phyloP scores from a whole-genome alignment of 2,113 vertebrate species.

The Strigops habroptila region DNA sequence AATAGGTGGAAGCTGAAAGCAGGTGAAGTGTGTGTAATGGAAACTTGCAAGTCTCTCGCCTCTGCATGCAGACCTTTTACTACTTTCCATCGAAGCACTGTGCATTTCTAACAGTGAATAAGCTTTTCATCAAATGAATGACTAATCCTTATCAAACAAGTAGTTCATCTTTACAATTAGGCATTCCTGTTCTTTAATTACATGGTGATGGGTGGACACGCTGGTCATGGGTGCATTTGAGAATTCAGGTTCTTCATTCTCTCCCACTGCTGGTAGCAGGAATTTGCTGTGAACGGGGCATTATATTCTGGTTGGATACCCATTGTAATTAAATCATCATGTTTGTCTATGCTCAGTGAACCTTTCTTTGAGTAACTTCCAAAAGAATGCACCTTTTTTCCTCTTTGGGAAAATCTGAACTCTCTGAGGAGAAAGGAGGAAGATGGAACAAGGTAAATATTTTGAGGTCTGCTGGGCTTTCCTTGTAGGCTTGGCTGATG shows the following conservation, averaged over 20 bases:
- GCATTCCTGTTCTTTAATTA: not conserved
- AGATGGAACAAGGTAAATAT: constrained; percentile 45
- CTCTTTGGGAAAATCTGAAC: constrained; percentile 32
- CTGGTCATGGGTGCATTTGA: constrained; percentile 8
- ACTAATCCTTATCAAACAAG: constrained; percentile 16
- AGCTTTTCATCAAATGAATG: constrained; percentile 20
- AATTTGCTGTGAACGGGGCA: constrained; percentile 64
- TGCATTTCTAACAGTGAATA: not conserved
- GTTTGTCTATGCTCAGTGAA: constrained; percentile 63
- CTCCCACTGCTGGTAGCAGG: constrained; percentile 37
- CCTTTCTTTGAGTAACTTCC: constrained; percentile 47
- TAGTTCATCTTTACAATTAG: not conserved
- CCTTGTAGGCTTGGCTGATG: constrained; percentile 32
- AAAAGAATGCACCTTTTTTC: constrained; percentile 55
- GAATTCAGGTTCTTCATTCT: constrained; percentile 35
- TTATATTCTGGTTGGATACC: constrained; percentile 66
- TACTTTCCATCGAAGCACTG: not conserved
- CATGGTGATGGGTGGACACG: not conserved
- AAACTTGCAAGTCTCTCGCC: not conserved
- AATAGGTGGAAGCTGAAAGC: not conserved
- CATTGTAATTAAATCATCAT: constrained; percentile 56
- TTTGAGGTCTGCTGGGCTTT: constrained; percentile 33
- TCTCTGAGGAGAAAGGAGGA: not conserved
- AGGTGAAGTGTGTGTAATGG: not conserved
- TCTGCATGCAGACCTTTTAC: not conserved